Conservation (phyloP, 2,113 vertebrate genomes). For the Oryzias curvinotus region DNA sequence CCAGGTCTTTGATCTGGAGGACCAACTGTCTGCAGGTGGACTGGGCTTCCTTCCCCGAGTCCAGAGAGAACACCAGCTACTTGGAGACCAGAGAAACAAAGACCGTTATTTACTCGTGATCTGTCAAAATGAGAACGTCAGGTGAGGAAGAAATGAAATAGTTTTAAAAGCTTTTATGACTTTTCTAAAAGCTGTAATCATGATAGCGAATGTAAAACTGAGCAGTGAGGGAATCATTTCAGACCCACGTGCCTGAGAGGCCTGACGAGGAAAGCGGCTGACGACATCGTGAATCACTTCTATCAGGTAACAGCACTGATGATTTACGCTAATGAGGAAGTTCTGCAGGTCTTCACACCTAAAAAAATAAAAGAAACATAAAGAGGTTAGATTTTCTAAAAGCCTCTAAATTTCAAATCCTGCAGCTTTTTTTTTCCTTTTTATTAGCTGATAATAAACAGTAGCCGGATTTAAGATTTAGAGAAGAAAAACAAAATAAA, state of each 20-base stretch:
- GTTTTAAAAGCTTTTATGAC: no score
- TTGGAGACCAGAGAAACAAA: background rate
- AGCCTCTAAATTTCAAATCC: background rate
- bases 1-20: constrained; percentile 76
- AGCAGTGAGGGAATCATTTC: no score
- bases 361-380: constrained; percentile 26
- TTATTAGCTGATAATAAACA: no score
- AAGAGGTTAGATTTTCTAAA: background rate
- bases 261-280: constrained; percentile 79
- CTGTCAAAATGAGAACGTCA: background rate
- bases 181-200: no score
- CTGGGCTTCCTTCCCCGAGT: constrained; percentile 75
- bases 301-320: constrained; percentile 85
- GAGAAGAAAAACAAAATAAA: no score
- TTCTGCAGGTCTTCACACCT: constrained; percentile 86
- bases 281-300: constrained; percentile 80
- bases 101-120: background rate
- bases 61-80: constrained; percentile 86
- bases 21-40: constrained; percentile 81
- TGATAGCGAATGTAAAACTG: no score
- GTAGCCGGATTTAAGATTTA: no score
- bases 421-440: no score
- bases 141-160: no score
- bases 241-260: constrained; percentile 81
- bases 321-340: constrained; percentile 85